Base-by-base conservation (phyloP, 2,797 vertebrate species). In the Columba guinea region DNA sequence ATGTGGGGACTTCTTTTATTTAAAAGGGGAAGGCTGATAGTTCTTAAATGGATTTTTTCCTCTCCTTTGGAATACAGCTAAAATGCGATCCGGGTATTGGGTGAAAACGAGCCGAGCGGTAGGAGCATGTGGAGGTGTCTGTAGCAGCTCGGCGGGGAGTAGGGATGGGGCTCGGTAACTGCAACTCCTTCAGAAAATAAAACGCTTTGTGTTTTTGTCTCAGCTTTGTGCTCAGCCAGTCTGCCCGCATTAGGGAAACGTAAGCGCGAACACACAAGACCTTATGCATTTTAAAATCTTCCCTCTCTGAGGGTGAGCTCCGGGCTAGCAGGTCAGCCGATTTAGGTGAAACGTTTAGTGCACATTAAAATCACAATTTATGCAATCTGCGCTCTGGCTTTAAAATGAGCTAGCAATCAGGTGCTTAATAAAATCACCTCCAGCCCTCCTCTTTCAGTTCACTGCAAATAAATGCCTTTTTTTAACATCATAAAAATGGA, bases 341-440 rank as follows among this genome's bases (percentile, higher is more conserved):
- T 82, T 37, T 1, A 67, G 88, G 80, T 82, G 96, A 94, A 52
- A 60, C 11, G 2, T 91, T 95, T 79, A 92, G 71, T 5, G 0
- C 0, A 0, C 51, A 51, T 93, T 95, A 94, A 96, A 95, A 82
- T 67, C 81, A 48, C 74, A 60, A 80, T 94, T 76, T 89, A 76
- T 93, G 63, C 90, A 74, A n/a, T 79, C 87, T 90, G 64, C 0
- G 4, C 75, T 67, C 74, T 1, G 11, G 64, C 75, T 94, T 91
- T 84, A 86, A 46, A 76, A 90, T 67, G 67, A 83, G 32, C 48
- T 53, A 19, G 79, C 63, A 67, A 76, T 93, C 89, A 84, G 91
- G 80, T 94, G 77, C 91, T 94, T 94, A 89, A 93, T 94, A 90
- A 84, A 92, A 92, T 90, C 91, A 90, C 91, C 85, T 93, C 74